Percentiles rank a stretch among this genome's conserved stretches.
Evolutionary conservation across 2,113 vertebrate genomes (phyloP).

Genomic region (Corythornis cristatus): DNA sequence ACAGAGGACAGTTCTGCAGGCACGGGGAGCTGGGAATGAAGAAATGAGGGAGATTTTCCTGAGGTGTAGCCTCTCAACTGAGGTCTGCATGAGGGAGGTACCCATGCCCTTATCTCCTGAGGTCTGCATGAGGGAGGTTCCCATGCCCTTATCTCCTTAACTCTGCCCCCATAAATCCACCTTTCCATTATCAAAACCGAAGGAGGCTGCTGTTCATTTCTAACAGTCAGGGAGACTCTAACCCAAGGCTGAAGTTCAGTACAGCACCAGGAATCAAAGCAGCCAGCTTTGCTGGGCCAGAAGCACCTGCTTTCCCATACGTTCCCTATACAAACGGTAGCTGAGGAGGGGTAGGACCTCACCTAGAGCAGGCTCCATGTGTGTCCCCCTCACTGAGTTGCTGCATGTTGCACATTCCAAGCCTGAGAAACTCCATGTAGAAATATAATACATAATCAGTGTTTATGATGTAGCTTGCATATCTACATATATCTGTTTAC

Average conservation of each 20-base stretch:
- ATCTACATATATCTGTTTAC: not conserved
- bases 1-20: not conserved
- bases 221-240: not conserved
- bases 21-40: not conserved
- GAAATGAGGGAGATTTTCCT: not conserved
- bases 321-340: not conserved
- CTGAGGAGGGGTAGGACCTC: accelerated
- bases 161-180: not conserved
- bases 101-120: not conserved
- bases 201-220: not conserved
- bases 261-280: not conserved
- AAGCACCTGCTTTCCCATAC: not conserved
- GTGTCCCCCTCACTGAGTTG: not conserved
- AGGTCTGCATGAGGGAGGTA: accelerated
- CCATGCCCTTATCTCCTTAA: not conserved
- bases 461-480: not conserved
- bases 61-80: not conserved
- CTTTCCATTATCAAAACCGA: not conserved
- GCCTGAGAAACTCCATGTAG: not conserved
- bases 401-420: not conserved
- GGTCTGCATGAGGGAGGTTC: accelerated
- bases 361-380: not conserved
- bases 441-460: not conserved
- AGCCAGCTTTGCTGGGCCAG: not conserved
- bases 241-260: not conserved